A percentile compares a stretch with the other conserved stretches of the same genome.
Evolutionary conservation across 2,113 vertebrate genomes (phyloP).

Genomic region (Aphyosemion australe): DNA sequence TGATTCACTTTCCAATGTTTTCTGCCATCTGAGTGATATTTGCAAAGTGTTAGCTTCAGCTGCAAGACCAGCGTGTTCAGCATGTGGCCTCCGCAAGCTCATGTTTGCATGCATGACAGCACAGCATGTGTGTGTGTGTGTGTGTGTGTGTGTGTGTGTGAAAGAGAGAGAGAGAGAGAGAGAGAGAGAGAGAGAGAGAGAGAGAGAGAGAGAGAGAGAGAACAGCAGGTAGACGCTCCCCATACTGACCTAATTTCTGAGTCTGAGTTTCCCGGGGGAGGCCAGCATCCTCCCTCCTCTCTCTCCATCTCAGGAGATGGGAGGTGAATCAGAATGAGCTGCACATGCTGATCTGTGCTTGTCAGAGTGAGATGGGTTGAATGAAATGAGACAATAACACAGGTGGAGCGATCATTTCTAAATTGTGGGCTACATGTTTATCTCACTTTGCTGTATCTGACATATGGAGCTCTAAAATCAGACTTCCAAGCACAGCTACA

Average conservation of each 20-base stretch:
- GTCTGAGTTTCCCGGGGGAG: constrained; percentile 47
- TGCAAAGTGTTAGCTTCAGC: neutral
- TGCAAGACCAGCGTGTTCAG: neutral
- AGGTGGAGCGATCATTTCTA: neutral
- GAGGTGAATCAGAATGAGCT: neutral
- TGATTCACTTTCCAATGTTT: neutral
- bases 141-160: neutral
- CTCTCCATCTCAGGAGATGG: constrained; percentile 37
- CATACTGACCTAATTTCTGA: constrained; percentile 66
- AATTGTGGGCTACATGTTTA: too few relatives aligned
- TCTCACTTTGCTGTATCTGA: too few relatives aligned
- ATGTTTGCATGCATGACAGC: neutral
- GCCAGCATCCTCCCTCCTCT: constrained; percentile 21
- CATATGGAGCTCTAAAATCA: too few relatives aligned
- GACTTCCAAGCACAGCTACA: too few relatives aligned
- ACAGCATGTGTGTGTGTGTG: neutral
- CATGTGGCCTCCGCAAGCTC: neutral
- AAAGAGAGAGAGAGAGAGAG: neutral
- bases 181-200: neutral
- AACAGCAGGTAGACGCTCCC: constrained; percentile 49
- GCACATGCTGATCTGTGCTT: constrained; percentile 3
- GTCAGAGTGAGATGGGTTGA: constrained; percentile 4
- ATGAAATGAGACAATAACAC: constrained; percentile 10
- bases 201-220: neutral
- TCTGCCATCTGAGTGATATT: neutral